Base-by-base conservation (phyloP, 2,888 invertebrate genomes). In the Ennomos erosarius region DNA sequence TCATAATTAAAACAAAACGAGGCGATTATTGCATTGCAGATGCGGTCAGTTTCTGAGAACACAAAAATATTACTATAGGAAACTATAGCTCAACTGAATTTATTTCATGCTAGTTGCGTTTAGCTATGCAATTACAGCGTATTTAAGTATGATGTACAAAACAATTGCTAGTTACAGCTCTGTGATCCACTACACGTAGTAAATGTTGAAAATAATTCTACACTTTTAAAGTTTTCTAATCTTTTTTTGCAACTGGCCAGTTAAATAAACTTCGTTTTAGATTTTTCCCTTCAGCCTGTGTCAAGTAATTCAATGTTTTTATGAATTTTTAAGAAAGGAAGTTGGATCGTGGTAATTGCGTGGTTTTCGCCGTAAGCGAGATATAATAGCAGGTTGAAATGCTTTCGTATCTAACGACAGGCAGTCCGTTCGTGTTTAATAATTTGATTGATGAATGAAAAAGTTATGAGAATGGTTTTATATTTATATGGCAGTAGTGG, bases 91-190 rank as follows among this genome's bases (percentile, higher is more conserved):
- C 55, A 67, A 66, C 53, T 65, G 85, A 78, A 84, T 85, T 80
- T 61, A 84, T 87, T 88, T 84, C 79, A 86, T 79, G 88, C 80
- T 74, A 73, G 73, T 74, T 58, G 69, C 71, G 69, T 71, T 83
- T 70, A 64, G 74, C 73, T 74, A 72, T 79, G 74, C 78, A 85
- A 88, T 88, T 85, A 86, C 70, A 70, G 61, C 59, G 65, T 64
- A 72, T 76, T 76, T 74, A 70, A 74, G 70, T 76, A 78, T 80
- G 75, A 77, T 76, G 71, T 68, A 70, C 65, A 73, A 73, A 79
- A 76, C 73, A 78, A 81, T 77, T 76, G 73, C 72, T 51, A 67
- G 72, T 53, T 54, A 45, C 53, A 34, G 47, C 37, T 40, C 39
- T 53, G 53, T 40, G 59, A 45, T 54, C 40, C 49, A 37, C 9